Evolutionary conservation across 2,888 invertebrate genomes (phyloP).

Genomic region (Agrotis exclamationis): DNA sequence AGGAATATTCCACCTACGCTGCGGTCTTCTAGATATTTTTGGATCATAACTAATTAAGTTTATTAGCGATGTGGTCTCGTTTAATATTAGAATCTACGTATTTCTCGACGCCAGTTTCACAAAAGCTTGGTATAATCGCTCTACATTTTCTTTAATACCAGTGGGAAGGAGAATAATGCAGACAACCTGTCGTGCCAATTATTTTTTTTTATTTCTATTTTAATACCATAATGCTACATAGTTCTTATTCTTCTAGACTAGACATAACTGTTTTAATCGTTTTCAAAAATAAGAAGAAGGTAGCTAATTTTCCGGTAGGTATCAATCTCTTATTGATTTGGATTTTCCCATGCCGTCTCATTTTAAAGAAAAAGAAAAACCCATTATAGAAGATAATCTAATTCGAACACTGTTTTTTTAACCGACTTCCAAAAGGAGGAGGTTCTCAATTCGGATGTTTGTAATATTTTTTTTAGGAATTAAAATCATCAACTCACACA

Average conservation of each 20-base stretch:
- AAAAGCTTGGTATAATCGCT: background rate
- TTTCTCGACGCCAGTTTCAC: background rate
- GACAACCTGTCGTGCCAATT: background rate
- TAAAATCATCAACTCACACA: no score
- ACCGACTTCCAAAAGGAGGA: no score
- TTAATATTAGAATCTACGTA: constrained; percentile 9
- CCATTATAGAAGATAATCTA: no score
- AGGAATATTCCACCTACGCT: constrained; percentile 23
- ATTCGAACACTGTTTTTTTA: no score
- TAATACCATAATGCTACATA: background rate
- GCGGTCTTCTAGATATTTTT: constrained; percentile 28
- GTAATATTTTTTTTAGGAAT: no score
- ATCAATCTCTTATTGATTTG: no score
- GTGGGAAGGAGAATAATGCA: background rate
- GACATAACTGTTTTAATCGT: no score
- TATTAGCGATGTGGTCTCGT: constrained; percentile 3
- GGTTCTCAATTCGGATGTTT: no score
- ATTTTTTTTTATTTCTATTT: background rate
- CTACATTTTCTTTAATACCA: background rate
- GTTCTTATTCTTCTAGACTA: background rate
- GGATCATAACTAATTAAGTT: constrained; percentile 34
- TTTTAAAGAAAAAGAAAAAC: no score
- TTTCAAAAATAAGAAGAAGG: no score
- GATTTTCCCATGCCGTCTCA: no score
- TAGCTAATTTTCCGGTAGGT: no score